Evolutionary conservation across 1,140 invertebrate species (phyloP).

Genomic region (Scaptomyza hsui): DNA sequence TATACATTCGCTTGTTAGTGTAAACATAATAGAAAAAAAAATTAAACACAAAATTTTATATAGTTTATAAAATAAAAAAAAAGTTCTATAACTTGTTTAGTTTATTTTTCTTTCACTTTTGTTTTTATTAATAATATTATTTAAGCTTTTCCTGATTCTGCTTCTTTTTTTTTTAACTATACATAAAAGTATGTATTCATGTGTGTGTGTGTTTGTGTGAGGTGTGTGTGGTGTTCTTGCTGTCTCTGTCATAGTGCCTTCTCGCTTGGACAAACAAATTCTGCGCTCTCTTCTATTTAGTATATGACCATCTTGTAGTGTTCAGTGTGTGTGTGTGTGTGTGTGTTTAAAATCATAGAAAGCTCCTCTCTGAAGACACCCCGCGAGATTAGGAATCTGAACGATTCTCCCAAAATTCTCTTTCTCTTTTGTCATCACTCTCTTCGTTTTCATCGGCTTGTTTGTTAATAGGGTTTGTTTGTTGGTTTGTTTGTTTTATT

Average conservation of each 20-base stretch:
- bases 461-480: constrained; percentile 51
- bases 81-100: constrained; percentile 49
- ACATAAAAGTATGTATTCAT: constrained; percentile 34
- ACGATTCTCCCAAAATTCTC: constrained; percentile 6
- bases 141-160: constrained; percentile 32
- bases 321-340: neutral
- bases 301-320: neutral
- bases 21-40: constrained; percentile 22
- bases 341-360: constrained; percentile 11
- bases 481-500: constrained; percentile 37
- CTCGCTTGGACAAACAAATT: constrained; percentile 3
- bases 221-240: constrained; percentile 6
- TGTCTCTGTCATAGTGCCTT: neutral
- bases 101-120: constrained; percentile 14
- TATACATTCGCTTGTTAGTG: constrained; percentile 5
- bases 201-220: neutral
- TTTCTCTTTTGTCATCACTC: neutral
- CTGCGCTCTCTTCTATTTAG: neutral
- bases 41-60: constrained; percentile 34
- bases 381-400: constrained; percentile 1
- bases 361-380: neutral
- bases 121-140: constrained; percentile 24
- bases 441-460: constrained; percentile 5
- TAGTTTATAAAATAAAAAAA: constrained; percentile 49
- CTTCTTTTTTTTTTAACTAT: constrained; percentile 24